Conservation (phyloP, 2,113 vertebrate species). For the Strix aluco region DNA sequence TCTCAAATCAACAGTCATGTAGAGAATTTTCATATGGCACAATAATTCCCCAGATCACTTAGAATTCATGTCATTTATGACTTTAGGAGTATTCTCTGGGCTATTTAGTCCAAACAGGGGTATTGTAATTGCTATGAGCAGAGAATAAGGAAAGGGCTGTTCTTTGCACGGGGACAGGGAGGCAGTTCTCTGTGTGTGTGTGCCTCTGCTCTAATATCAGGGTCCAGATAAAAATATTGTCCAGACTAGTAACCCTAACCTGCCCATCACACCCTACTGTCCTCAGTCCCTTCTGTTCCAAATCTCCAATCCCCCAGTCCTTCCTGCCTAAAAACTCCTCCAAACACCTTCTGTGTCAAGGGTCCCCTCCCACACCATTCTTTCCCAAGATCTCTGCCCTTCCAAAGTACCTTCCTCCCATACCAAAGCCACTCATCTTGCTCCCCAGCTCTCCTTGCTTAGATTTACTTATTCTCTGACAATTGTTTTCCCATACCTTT, state of each 20-base stretch:
- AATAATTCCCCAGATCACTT: neutral
- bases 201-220: neutral
- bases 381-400: neutral
- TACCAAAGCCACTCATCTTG: neutral
- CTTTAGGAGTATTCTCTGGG: neutral
- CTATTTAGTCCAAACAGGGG: neutral
- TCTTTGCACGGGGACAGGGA: neutral
- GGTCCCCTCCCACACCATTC: accelerated
- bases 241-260: neutral
- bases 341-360: neutral
- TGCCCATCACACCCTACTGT: neutral
- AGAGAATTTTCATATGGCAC: neutral
- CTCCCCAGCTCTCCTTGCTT: neutral
- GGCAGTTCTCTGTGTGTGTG: neutral
- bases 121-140: neutral
- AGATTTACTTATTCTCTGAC: neutral
- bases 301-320: neutral
- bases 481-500: neutral
- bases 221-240: neutral
- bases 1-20: neutral
- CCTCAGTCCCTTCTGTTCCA: neutral
- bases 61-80: neutral
- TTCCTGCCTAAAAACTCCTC: neutral
- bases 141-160: neutral
- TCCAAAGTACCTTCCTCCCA: neutral